phyloP scores from a whole-genome alignment of 2,888 invertebrate genomes.

The Drosophila longiperda region DNA sequence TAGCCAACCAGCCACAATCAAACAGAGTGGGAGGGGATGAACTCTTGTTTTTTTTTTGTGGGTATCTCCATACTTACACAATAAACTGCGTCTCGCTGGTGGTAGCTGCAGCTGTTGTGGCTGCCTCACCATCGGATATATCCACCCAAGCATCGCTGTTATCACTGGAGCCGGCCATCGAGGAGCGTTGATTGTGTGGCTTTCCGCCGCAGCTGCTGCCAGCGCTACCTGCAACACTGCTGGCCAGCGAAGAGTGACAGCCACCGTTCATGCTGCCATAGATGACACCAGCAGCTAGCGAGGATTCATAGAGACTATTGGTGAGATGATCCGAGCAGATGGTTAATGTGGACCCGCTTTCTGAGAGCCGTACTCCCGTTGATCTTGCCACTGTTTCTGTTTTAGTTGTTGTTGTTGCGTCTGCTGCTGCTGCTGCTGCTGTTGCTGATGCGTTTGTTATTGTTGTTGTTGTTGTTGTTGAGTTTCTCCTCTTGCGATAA shows the following conservation, averaged over 20 bases:
- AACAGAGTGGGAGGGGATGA: not conserved
- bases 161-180: conserved; percentile 79
- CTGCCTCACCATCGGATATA: conserved; percentile 79
- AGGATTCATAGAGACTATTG: conserved; percentile 84
- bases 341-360: conserved; percentile 83
- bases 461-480: conserved; percentile 5
- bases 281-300: conserved; percentile 70
- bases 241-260: conserved; percentile 58
- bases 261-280: conserved; percentile 59
- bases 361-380: conserved; percentile 62
- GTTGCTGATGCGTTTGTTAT: not conserved
- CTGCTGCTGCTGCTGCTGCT: not conserved
- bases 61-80: conserved; percentile 81
- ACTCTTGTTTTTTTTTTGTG: not conserved
- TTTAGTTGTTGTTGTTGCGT: not conserved
- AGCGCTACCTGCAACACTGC: conserved; percentile 42
- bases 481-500: conserved; percentile 54
- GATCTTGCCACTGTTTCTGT: not conserved
- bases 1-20: not conserved
- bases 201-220: conserved; percentile 37
- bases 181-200: conserved; percentile 59
- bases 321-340: conserved; percentile 85
- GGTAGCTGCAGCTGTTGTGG: conserved; percentile 35
- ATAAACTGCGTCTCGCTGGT: conserved; percentile 79
- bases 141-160: conserved; percentile 85